These are phyloP conservation scores for Pseudomyrmex gracilis DNA, from an alignment of 1,140 invertebrate genomes.

Conservation along the genomic window DNA sequence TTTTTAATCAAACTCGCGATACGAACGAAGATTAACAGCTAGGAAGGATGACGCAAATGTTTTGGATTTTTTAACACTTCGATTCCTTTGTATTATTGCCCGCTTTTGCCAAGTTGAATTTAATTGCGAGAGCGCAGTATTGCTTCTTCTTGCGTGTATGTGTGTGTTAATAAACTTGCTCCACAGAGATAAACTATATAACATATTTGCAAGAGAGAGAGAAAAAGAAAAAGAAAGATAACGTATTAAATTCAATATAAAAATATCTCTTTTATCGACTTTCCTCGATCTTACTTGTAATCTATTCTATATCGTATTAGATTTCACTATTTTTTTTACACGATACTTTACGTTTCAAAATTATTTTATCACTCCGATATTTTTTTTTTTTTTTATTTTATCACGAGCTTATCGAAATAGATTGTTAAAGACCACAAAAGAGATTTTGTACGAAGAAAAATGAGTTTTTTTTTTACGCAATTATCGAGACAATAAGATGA, in stretches of 20 bases:
- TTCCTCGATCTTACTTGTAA: not conserved
- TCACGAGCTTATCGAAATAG: not conserved
- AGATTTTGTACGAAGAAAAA: not conserved
- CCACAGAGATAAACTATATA: not conserved
- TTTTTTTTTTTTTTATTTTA: not conserved
- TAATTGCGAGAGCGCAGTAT: not conserved
- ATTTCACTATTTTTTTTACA: not conserved
- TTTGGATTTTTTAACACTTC: constrained; percentile 31
- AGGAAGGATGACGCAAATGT: constrained; percentile 27
- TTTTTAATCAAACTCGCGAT: constrained; percentile 53
- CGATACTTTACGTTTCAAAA: not conserved
- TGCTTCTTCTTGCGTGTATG: not conserved
- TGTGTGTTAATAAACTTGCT: not conserved
- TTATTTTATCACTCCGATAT: not conserved
- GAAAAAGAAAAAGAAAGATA: not conserved
- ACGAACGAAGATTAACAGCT: constrained; percentile 52
- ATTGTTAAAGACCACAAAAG: not conserved
- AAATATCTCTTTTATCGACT: not conserved
- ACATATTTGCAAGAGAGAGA: not conserved
- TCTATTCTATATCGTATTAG: not conserved
- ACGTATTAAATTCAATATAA: not conserved
- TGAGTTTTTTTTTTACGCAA: too few relatives aligned
- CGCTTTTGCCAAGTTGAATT: constrained; percentile 3
- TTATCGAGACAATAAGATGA: not conserved
- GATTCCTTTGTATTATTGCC: constrained; percentile 22